Conservation (phyloP, 2,888 invertebrate genomes). For the Drosophila mimica region DNA sequence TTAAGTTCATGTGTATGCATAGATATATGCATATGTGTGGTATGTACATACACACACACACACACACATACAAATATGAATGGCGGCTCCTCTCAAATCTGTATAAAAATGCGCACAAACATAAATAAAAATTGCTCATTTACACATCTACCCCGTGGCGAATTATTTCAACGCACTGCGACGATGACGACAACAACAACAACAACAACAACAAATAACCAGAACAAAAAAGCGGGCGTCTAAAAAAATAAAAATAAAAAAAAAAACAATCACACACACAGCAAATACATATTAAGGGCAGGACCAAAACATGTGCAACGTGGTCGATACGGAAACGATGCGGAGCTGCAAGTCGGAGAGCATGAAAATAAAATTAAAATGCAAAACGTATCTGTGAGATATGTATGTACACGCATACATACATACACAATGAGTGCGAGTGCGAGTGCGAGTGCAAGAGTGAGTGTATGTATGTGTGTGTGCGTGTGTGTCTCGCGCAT, state of each 20-base stretch:
- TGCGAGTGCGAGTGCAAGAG: constrained; percentile 29
- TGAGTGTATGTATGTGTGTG: constrained; percentile 18
- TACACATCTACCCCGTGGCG: constrained; percentile 75
- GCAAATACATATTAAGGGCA: constrained; percentile 48
- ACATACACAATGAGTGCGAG: constrained; percentile 29
- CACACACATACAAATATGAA: constrained; percentile 18
- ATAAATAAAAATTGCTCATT: constrained; percentile 77
- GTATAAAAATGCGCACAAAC: constrained; percentile 48
- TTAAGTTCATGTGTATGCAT: constrained; percentile 6
- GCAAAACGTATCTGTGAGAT: constrained; percentile 73
- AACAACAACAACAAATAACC: constrained; percentile 8
- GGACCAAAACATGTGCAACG: constrained; percentile 65
- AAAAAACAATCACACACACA: constrained; percentile 15
- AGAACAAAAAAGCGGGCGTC: constrained; percentile 29
- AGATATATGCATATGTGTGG: constrained; percentile 5
- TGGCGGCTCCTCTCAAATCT: constrained; percentile 48
- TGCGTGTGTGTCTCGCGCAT: constrained; percentile 54
- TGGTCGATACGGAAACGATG: constrained; percentile 57
- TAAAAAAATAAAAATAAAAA: constrained; percentile 19
- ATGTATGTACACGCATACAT: constrained; percentile 30
- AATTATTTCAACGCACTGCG: constrained; percentile 70
- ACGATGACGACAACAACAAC: constrained; percentile 35
- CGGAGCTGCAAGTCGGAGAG: constrained; percentile 51
- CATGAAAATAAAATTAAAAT: constrained; percentile 77
- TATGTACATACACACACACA: not conserved